Base-by-base conservation (phyloP, 2,113 vertebrate genomes). In the Mesembrinibis cayennensis region DNA sequence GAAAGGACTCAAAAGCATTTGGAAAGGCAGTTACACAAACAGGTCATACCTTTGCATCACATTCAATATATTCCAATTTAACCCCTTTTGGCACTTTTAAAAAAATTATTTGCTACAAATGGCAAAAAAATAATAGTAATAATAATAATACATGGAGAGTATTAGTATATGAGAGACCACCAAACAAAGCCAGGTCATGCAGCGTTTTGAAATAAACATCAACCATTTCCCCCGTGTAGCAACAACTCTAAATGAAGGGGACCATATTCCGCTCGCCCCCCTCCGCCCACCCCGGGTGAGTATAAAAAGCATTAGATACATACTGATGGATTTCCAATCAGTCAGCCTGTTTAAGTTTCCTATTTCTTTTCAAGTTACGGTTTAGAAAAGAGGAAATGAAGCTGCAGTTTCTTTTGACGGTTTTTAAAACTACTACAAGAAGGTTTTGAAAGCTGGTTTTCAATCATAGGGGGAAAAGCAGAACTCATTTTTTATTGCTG, bases 401-500 rank as follows among this genome's bases (percentile, higher is more conserved):
- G 93, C 81, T 88, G 87, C 90, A 95, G 90, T 86, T 95, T 85
- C 82, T 95, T 84, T 44, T 94, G 69, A 89, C 86, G 44, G 85
- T 71, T 93, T 92, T 95, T 78, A 90, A 82, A 96, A 95, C 96
- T 95, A 97, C 90, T 95, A 88, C 93, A 94, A 93, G 95, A 88
- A 95, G 87, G 91, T 73, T 97, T 82, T 67, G 95, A 95, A 96
- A 93, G 93, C 92, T 90, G 86, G 85, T 96, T 94, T 96, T 95
- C 96, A 95, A 88, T 92, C 95, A 95, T 9, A 94, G 74, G 36
- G 96, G 82, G 77, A 61, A 95, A 97, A 97, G 77, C 94, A 98
- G 97, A 97, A 96, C 94, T 97, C 97, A 96, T 95, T 95, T 97
- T 95, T 95, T 95, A 97, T 72, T 61, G 85, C 97, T 97, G 95